Evolutionary conservation across 2,888 invertebrate species (phyloP).

Genomic region (Heliconius hortense): DNA sequence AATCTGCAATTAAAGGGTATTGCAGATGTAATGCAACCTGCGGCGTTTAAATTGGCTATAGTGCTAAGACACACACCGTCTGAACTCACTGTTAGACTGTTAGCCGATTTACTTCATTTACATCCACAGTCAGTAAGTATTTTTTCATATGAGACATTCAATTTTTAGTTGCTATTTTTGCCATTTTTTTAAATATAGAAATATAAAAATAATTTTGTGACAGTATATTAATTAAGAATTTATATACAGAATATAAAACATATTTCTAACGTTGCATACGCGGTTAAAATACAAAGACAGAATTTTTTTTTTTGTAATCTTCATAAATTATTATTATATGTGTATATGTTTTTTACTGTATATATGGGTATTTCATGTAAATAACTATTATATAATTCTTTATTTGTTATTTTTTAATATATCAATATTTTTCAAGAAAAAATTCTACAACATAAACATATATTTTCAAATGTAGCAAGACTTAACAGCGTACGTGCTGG

Average conservation of each 20-base stretch:
- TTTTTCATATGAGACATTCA: not conserved
- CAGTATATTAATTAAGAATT: no score
- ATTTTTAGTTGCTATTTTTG: no score
- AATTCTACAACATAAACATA: not conserved
- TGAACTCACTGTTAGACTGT: constrained; percentile 58
- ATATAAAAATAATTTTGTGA: no score
- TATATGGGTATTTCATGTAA: no score
- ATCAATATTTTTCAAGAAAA: not conserved
- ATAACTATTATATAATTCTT: no score
- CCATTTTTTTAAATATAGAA: no score
- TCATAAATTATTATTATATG: no score
- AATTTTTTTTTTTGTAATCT: no score
- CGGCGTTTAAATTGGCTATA: constrained; percentile 71
- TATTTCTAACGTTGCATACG: no score
- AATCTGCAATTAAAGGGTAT: constrained; percentile 63
- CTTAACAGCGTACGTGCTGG: constrained; percentile 67
- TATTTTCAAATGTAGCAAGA: constrained; percentile 61
- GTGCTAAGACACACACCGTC: constrained; percentile 71
- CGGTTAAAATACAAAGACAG: no score
- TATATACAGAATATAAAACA: no score
- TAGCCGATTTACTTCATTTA: constrained; percentile 61
- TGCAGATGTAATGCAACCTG: constrained; percentile 67
- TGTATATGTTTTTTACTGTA: no score
- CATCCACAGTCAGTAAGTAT: constrained; percentile 68
- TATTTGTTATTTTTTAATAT: not conserved